Conservation (phyloP, 2,888 invertebrate species). For the Andrena minutula region DNA sequence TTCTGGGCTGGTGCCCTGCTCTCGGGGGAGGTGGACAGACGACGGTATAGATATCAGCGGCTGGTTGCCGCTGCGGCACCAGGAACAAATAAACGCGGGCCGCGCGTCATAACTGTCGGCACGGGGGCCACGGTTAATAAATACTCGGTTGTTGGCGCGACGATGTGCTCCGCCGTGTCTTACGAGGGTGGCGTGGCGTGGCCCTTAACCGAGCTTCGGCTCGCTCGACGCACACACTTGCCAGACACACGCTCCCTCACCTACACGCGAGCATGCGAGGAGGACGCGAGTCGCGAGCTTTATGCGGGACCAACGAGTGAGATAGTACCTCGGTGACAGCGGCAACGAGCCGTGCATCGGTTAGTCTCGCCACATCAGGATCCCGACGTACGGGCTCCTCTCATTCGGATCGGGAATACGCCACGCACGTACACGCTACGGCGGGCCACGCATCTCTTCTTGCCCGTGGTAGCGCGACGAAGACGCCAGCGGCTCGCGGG, state of each 20-base stretch:
- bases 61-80: conserved; percentile 26
- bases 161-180: conserved; percentile 53
- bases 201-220: conserved; percentile 18
- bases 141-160: conserved; percentile 68
- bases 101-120: conserved; percentile 80
- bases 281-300: conserved; percentile 53
- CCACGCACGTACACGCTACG: conserved; percentile 23
- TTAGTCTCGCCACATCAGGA: conserved; percentile 84
- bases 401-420: conserved; percentile 72
- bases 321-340: conserved; percentile 82
- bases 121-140: conserved; percentile 77
- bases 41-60: conserved; percentile 66
- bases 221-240: conserved; percentile 24
- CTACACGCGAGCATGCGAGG: conserved; percentile 4
- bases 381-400: conserved; percentile 76
- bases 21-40: neutral
- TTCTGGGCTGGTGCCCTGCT: neutral
- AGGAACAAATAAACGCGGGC: conserved; percentile 72
- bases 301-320: conserved; percentile 73
- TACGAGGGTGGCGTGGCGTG: conserved; percentile 53
- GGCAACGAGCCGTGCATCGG: conserved; percentile 84
- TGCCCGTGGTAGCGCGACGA: conserved; percentile 11
- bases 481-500: conserved; percentile 19
- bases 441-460: conserved; percentile 24
- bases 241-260: conserved; percentile 1